Base-by-base conservation (phyloP, 1,140 invertebrate genomes). In the Drosophila mojavensis region DNA sequence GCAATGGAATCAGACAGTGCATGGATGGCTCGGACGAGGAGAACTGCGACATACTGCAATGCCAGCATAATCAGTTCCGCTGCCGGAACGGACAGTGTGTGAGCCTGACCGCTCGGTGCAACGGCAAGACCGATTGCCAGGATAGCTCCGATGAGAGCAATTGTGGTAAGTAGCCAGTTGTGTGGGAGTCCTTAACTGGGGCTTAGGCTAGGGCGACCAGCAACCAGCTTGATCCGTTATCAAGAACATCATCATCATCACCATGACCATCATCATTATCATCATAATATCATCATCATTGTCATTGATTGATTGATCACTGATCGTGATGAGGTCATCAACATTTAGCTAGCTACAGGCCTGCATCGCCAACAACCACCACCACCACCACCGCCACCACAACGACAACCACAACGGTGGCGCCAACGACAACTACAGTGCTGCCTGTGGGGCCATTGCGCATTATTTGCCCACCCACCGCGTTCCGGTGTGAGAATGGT, bases 1-100 rank as follows among this genome's bases (percentile, higher is more conserved):
- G 97, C 93, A 94, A 98, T 90, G 94, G 95, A n/a, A 90, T 92
- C 43, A 66, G 68, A 10, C 94, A 97, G 64, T 98, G 97, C 86
- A 84, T 85, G 1, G 97, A 98, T 90, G 93, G 93, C 26, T 96
- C 96, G 51, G 97, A 98, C 92, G 97, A 98, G 93, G 90, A 93
- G 81, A 92, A 92, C 59, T 94, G 94, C 71, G 75, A 92, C 0
- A 2, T 30, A 66, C 70, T 70, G 64, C 7, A 73, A 11, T 95
- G 94, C 69, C 88, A 90, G 30, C 39, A 82, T 6, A 92, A 92
- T 43, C 92, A 94, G 80, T 93, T 93, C 84, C 93, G 92, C 50
- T 95, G 94, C 66, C 76, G 81, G 15, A 93, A 90, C 41, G 94
- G 94, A 24, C 93, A 93, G 71, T 95, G 95, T 54, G 93, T 95